phyloP scores from a whole-genome alignment of 2,113 vertebrate genomes.

The Zonotrichia leucophrys region DNA sequence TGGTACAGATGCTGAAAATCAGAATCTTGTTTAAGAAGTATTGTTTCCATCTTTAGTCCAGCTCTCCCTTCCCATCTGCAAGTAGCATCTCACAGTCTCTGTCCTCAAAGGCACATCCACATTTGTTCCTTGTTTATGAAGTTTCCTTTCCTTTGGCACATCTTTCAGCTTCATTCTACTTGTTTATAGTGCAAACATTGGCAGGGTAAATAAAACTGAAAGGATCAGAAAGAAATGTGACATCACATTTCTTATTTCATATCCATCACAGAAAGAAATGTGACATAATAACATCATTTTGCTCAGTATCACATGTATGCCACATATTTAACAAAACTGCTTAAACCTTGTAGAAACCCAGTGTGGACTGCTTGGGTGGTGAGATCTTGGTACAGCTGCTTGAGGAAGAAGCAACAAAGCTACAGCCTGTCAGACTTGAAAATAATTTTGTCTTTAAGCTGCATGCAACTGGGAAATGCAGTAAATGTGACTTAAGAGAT shows the following conservation, averaged over 20 bases:
- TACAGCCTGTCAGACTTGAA: neutral
- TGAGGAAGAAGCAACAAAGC: neutral
- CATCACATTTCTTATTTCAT: too few species aligned
- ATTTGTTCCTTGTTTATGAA: neutral
- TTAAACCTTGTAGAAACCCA: neutral
- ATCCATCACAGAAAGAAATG: neutral
- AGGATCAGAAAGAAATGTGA: neutral
- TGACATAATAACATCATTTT: neutral
- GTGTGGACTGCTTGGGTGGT: neutral
- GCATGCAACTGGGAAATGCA: neutral
- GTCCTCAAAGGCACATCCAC: neutral
- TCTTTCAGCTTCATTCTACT: neutral
- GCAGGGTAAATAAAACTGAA: neutral
- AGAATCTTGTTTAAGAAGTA: neutral
- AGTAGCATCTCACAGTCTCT: neutral
- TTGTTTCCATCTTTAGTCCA: neutral
- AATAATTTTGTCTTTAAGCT: neutral
- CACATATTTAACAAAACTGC: neutral
- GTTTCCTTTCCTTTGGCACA: neutral
- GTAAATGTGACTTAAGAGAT: neutral
- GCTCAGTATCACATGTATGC: neutral
- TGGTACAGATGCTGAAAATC: neutral
- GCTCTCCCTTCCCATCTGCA: neutral
- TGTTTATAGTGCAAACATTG: neutral
- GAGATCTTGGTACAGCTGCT: neutral